Base-by-base conservation (phyloP, 2,113 vertebrate genomes). In the Gadus macrocephalus region DNA sequence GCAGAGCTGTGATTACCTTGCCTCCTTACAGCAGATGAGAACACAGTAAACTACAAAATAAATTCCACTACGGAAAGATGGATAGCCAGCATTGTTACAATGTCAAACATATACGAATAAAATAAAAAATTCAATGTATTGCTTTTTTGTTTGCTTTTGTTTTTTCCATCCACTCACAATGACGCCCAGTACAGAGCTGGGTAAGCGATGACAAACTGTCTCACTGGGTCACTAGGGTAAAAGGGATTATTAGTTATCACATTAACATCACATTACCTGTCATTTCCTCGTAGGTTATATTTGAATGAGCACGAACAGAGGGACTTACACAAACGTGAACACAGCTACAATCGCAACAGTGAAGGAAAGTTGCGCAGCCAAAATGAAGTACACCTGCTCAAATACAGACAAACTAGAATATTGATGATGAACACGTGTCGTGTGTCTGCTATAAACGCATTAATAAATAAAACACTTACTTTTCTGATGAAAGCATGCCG, bases 401-500 rank as follows among this genome's bases (percentile, higher is more conserved):
- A 73, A 64, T 81, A 56, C 8, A 76, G 22, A 80, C 72, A 72
- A 69, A 1, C 67, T 2, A 61, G 16, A n/a, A 19, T 68, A 67
- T 31, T 63, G 15, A 17, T 17, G 53, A 73, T 15, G 14, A 17
- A 35, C 17, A 73, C 68, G 31, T 62, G 25, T 35, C 68, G 31
- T 62, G 25, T 35, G 28, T 56, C 2, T 7, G 5, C 60, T 8
- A 31, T 42, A 16, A n/a, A 69, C 7, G 58, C 19, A 6, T 9
- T 9, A n/a, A 5, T 5, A 9, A 20, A 9, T 4, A 58, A 62
- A 53, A 22, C 16, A 3, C 78, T 79, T 73, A 91, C 96, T 92
- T 96, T 98, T 74, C 93, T 91, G 74, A 98, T 95, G 82, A 97
- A 98, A 22, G 84, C 61, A 1, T 98, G 96, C 2, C 96, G 89